Evolutionary conservation across 2,113 vertebrate genomes (phyloP).

Genomic region (Clinocottus analis): DNA sequence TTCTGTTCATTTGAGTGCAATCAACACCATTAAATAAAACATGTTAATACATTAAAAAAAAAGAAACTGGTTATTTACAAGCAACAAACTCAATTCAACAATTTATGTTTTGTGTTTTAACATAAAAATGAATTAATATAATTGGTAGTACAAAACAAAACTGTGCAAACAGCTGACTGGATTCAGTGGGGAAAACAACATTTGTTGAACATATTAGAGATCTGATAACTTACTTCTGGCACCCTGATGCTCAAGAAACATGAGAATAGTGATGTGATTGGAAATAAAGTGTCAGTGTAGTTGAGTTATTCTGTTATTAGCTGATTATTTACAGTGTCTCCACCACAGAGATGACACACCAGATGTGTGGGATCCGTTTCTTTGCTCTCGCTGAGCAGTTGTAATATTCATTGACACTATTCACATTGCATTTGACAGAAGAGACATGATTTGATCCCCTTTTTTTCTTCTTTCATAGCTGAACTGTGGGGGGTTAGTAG

Average conservation of each 20-base stretch:
- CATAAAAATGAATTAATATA: conserved; percentile 51
- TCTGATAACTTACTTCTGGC: conserved; percentile 46
- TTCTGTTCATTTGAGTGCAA: conserved; percentile 77
- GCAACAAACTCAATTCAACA: conserved; percentile 41
- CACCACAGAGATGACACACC: conserved; percentile 19
- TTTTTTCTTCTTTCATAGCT: conserved; percentile 18
- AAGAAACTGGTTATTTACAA: conserved; percentile 79
- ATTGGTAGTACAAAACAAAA: conserved; percentile 53
- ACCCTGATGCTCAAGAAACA: conserved; percentile 21
- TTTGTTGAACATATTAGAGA: neutral
- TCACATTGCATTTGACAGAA: conserved; percentile 32
- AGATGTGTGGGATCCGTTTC: neutral
- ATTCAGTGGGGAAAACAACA: conserved; percentile 9
- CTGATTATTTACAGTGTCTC: conserved; percentile 54
- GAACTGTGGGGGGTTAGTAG: conserved; percentile 39
- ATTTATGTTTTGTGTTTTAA: conserved; percentile 30
- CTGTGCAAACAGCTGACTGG: conserved; percentile 62
- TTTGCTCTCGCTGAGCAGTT: conserved; percentile 32
- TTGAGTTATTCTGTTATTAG: conserved; percentile 8
- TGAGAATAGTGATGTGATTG: conserved; percentile 1
- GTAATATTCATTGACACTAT: conserved; percentile 48
- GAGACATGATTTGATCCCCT: conserved; percentile 20
- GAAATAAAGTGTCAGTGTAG: neutral
- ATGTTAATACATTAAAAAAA: conserved; percentile 79
- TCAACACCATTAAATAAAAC: conserved; percentile 71